Conservation (phyloP, 1,140 invertebrate genomes). For the Drosophila asahinai region DNA sequence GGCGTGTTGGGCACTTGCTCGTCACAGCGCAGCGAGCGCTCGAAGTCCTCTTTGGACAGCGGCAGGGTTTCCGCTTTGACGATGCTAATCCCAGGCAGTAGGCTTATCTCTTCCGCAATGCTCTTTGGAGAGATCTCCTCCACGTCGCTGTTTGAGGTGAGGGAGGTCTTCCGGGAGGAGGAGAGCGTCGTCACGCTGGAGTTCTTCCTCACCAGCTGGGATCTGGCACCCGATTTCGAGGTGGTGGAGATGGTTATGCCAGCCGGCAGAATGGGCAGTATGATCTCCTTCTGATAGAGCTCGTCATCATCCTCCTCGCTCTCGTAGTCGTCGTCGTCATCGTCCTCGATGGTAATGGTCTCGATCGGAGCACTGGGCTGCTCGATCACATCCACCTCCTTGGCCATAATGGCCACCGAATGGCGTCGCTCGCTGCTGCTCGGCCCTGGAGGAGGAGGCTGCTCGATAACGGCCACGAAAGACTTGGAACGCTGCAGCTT, state of each 20-base stretch:
- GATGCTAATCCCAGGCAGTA: conserved; percentile 49
- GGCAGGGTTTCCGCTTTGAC: conserved; percentile 59
- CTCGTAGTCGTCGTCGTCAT: conserved; percentile 60
- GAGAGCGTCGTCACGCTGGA: conserved; percentile 16
- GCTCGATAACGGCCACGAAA: conserved; percentile 29
- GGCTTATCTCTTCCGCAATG: conserved; percentile 11
- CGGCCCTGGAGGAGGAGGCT: not conserved
- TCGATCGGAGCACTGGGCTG: conserved; percentile 52
- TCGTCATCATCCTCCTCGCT: conserved; percentile 10
- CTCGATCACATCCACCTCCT: conserved; percentile 64
- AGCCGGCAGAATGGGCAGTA: conserved; percentile 32
- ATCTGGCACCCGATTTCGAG: not conserved
- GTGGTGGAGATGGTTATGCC: conserved; percentile 32
- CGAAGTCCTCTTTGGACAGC: conserved; percentile 63
- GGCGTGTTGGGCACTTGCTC: conserved; percentile 44
- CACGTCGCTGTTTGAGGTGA: conserved; percentile 49
- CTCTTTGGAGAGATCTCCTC: conserved; percentile 37
- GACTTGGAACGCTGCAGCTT: conserved; percentile 68
- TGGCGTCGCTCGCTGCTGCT: conserved; percentile 47
- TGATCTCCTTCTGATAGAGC: conserved; percentile 3
- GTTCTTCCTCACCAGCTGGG: conserved; percentile 13
- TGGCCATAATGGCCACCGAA: conserved; percentile 73
- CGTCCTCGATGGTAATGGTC: conserved; percentile 73
- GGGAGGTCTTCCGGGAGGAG: conserved; percentile 44
- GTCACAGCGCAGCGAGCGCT: conserved; percentile 69